Base-by-base conservation (phyloP, 2,113 vertebrate genomes). In the Carollia perspicillata region DNA sequence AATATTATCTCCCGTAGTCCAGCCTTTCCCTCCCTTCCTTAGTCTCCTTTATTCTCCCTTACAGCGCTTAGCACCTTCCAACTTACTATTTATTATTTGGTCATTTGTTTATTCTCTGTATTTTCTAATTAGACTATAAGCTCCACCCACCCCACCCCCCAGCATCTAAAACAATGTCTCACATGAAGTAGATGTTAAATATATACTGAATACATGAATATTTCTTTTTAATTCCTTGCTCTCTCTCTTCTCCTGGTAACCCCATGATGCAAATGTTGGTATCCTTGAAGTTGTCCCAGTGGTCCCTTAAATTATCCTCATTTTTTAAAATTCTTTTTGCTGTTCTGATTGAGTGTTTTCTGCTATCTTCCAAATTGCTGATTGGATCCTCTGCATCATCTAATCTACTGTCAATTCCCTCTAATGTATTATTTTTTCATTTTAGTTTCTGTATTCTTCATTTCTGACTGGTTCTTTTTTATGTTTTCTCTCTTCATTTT, bases 1-100 rank as follows among this genome's bases (percentile, higher is more conserved):
- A 28, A 20, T 4, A 2, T 16, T 0, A 0, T 23, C 18, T 40
- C 30, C 20, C 42, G 14, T 60, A 2, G 14, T 35, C 37, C 12
- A 28, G 37, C 63, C 26, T 13, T 16, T 68, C 5, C 14, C 58
- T 58, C 68, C 26, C 49, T 85, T 75, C 35, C 35, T 60, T 26
- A 26, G 30, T 81, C 23, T 83, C 23, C 63, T 72, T 74, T 80
- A 33, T 35, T 69, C 28, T 12, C 47, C 40, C 40, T 33, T n/a
- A 8, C 1, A 44, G 63, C 77, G 58, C 60, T 60, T 65, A 26
- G 22, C 17, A 28, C 53, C 30, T 2, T n/a, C 20, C 30, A 17
- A 20, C 10, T 1, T 53, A 30, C 18, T 55, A 1, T 78, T 26
- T 66, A 2, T 74, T 84, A 72, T 33, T 14, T 79, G 37, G 69